Conservation (phyloP, 2,888 invertebrate genomes). For the Trissoscelio sp. region DNA sequence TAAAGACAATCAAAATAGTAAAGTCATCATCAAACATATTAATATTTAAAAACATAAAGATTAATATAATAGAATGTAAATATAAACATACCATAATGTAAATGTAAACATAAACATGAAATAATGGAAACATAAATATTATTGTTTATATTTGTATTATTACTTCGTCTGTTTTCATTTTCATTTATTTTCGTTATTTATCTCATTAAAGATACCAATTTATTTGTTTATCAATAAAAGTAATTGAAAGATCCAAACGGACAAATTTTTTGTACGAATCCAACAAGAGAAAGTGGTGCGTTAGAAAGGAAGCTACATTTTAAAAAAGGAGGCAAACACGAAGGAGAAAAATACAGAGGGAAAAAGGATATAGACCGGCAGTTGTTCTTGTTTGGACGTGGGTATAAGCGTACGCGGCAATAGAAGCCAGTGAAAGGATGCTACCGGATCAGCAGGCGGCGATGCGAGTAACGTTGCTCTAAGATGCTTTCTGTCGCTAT, state of each 20-base stretch:
- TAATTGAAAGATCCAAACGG: neutral
- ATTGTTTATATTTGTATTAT: too few relatives aligned
- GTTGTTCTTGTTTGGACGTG: slow-evolving; percentile 33
- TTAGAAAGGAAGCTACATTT: slow-evolving; percentile 14
- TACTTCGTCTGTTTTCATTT: too few relatives aligned
- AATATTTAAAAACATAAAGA: too few relatives aligned
- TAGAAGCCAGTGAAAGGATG: slow-evolving; percentile 47
- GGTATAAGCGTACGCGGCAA: slow-evolving; percentile 9
- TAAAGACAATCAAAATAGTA: too few relatives aligned
- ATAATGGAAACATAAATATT: too few relatives aligned
- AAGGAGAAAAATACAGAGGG: neutral
- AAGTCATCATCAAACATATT: too few relatives aligned
- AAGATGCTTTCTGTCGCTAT: slow-evolving; percentile 46
- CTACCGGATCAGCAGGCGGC: slow-evolving; percentile 36
- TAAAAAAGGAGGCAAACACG: neutral
- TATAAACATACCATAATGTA: too few relatives aligned
- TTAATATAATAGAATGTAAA: too few relatives aligned
- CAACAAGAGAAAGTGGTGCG: slow-evolving; percentile 27
- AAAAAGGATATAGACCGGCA: slow-evolving; percentile 16
- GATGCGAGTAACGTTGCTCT: slow-evolving; percentile 39
- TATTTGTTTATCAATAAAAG: neutral
- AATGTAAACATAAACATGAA: too few relatives aligned
- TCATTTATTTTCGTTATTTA: too few relatives aligned
- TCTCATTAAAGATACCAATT: too few relatives aligned
- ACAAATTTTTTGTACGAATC: slow-evolving; percentile 1